Percentiles rank a stretch among this genome's conserved stretches.
phyloP scores from a whole-genome alignment of 2,888 invertebrate species.

The Dusona sp. region DNA sequence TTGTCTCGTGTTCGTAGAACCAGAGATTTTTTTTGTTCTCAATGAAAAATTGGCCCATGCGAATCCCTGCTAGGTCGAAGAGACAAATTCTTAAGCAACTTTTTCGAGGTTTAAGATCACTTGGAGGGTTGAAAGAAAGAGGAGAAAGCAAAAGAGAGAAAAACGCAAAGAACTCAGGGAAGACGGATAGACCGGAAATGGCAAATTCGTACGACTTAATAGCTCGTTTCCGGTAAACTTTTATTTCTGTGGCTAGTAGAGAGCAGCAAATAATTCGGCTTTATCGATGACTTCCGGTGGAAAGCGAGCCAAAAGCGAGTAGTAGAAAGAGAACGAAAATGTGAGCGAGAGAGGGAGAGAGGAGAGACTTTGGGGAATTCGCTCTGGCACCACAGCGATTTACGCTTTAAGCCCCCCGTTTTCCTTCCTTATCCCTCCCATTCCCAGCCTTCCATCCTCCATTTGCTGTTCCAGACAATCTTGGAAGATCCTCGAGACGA shows the following conservation, averaged over 20 bases:
- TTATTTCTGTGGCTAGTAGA: constrained; percentile 14
- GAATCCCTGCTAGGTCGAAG: neutral
- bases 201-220: constrained; percentile 73
- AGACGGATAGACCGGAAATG: constrained; percentile 56
- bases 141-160: neutral
- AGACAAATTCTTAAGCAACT: neutral
- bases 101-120: neutral
- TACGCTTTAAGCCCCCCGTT: neutral
- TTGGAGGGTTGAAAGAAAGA: neutral
- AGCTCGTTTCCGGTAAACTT: constrained; percentile 67
- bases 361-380: constrained; percentile 70
- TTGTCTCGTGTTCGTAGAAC: neutral
- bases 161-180: constrained; percentile 34
- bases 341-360: constrained; percentile 18
- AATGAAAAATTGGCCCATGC: constrained; percentile 33
- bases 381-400: constrained; percentile 15
- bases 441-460: constrained; percentile 1
- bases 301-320: constrained; percentile 68
- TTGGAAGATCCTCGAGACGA: constrained; percentile 68
- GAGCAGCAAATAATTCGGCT: constrained; percentile 61
- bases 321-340: neutral
- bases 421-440: neutral
- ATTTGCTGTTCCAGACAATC: constrained; percentile 39
- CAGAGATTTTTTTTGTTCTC: neutral
- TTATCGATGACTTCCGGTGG: constrained; percentile 72